phyloP scores from a whole-genome alignment of 2,888 invertebrate genomes.

The Schrankia costaestrigalis region DNA sequence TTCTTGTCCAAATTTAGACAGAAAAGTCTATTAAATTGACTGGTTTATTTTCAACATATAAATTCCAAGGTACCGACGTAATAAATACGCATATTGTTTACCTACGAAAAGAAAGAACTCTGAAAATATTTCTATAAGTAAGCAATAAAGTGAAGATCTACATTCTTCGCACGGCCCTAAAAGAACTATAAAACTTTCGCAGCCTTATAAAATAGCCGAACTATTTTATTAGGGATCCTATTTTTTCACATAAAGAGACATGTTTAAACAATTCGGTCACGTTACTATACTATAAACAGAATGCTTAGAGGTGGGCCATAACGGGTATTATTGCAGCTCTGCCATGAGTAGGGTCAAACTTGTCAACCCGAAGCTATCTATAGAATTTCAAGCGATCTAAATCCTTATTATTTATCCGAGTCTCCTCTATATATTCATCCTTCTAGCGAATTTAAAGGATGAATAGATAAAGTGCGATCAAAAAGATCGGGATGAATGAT shows the following conservation, averaged over 20 bases:
- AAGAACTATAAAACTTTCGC: neutral
- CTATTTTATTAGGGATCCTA: slow-evolving; percentile 16
- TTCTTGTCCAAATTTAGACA: no score
- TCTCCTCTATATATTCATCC: slow-evolving; percentile 30
- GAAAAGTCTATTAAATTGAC: no score
- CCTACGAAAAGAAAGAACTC: no score
- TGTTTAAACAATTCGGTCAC: slow-evolving; percentile 34
- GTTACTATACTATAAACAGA: slow-evolving; percentile 32
- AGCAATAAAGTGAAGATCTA: neutral
- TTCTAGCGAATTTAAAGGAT: slow-evolving; percentile 1
- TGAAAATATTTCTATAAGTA: no score
- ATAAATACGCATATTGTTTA: no score
- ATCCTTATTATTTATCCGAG: slow-evolving; percentile 37
- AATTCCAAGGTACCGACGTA: no score
- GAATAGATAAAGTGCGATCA: slow-evolving; percentile 11
- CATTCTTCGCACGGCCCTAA: neutral
- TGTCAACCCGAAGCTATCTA: slow-evolving; percentile 29
- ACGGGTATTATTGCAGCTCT: slow-evolving; percentile 41
- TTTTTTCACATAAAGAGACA: slow-evolving; percentile 10
- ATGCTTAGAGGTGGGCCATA: slow-evolving; percentile 19
- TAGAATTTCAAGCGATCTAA: slow-evolving; percentile 45
- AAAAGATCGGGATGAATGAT: slow-evolving; percentile 19
- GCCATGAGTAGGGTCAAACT: slow-evolving; percentile 43
- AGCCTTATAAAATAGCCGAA: no score
- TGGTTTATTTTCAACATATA: no score